Percentiles rank a stretch among this genome's conserved stretches.
These are phyloP conservation scores for Pachycephala philippinensis DNA, from an alignment of 2,113 vertebrate species.

Conservation along the genomic window DNA sequence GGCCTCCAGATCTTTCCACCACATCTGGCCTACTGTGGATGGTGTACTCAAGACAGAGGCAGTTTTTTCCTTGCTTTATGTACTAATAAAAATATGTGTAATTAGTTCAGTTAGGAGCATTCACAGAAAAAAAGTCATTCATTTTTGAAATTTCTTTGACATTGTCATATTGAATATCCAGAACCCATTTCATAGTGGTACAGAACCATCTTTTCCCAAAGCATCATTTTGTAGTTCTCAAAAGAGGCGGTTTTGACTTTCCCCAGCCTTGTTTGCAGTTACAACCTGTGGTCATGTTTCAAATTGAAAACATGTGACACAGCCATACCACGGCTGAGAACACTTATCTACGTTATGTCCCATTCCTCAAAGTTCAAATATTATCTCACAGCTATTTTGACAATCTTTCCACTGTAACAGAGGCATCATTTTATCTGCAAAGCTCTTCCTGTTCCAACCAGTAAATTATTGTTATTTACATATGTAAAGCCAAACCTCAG, in stretches of 20 bases:
- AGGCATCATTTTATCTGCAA: not conserved
- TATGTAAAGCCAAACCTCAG: not conserved
- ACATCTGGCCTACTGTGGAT: not conserved
- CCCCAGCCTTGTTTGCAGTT: not conserved
- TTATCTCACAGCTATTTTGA: not conserved
- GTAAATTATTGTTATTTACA: not conserved
- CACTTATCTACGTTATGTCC: not conserved
- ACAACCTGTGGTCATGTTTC: not conserved
- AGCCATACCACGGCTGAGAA: not conserved
- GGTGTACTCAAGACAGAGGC: not conserved
- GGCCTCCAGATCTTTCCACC: not conserved
- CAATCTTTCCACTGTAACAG: not conserved
- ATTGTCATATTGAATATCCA: not conserved
- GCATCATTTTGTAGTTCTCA: not conserved
- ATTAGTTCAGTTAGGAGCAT: not conserved
- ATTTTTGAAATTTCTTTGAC: not conserved
- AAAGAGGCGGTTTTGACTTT: not conserved
- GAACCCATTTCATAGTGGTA: not conserved
- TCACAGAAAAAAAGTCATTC: rapidly evolving
- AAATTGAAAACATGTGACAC: not conserved
- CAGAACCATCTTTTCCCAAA: not conserved
- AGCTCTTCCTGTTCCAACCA: not conserved
- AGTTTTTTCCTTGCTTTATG: not conserved
- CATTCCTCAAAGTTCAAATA: not conserved
- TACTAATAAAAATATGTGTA: not conserved